Conservation (phyloP, 2,888 invertebrate genomes). For the Phyto melanocephala region DNA sequence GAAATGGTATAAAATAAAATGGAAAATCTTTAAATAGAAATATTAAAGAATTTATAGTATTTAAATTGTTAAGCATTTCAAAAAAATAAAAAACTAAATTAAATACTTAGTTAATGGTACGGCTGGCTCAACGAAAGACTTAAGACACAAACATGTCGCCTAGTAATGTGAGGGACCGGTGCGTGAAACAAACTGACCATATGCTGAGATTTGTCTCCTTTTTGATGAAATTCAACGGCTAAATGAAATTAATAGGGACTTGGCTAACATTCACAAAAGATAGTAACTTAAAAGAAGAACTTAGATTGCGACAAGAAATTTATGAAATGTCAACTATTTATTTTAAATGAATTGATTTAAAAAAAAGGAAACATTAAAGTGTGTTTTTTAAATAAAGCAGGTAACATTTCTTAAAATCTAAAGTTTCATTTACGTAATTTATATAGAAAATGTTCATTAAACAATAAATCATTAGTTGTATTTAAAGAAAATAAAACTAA, state of each 20-base stretch:
- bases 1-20: conserved; percentile 44
- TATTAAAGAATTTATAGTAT: conserved; percentile 61
- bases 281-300: not conserved
- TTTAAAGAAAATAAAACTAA: not conserved
- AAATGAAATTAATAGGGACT: not conserved
- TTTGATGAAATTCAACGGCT: not conserved
- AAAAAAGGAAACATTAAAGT: not conserved
- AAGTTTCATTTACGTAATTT: too few species aligned
- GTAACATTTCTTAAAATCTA: conserved; percentile 24
- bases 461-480: conserved; percentile 1
- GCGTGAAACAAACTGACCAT: not conserved
- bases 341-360: not conserved
- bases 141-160: conserved; percentile 47
- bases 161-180: not conserved
- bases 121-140: conserved; percentile 51
- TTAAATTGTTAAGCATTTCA: conserved; percentile 61
- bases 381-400: not conserved
- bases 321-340: not conserved
- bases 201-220: not conserved
- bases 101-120: not conserved
- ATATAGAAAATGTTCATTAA: too few species aligned
- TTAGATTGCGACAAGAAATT: conserved; percentile 2
- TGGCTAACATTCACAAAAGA: not conserved
- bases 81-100: not conserved
- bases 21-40: conserved; percentile 56